Percentiles rank a stretch among this genome's conserved stretches.
These are phyloP conservation scores for Piprites chloris DNA, from an alignment of 2,113 vertebrate species.

Conservation along the genomic window DNA sequence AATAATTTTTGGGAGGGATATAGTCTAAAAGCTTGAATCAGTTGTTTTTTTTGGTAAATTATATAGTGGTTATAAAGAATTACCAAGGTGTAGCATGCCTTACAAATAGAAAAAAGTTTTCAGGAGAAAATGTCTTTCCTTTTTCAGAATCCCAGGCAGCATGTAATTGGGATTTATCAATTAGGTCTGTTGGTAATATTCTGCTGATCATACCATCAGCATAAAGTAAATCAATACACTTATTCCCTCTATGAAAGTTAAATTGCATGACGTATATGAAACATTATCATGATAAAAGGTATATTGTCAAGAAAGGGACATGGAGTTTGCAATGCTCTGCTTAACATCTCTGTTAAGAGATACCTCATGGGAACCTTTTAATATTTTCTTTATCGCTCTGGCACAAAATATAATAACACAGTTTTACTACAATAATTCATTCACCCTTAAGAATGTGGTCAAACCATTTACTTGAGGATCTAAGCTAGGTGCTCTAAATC, in stretches of 20 bases:
- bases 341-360: constrained; percentile 11
- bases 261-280: not conserved
- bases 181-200: not conserved
- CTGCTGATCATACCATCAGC: accelerated
- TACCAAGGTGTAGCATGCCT: not conserved
- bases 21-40: not conserved
- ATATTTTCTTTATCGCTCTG: not conserved
- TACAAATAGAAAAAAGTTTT: not conserved
- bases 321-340: not conserved
- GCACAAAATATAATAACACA: not conserved
- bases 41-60: not conserved
- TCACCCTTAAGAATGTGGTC: not conserved
- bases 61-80: not conserved
- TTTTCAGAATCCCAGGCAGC: not conserved
- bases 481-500: not conserved
- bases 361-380: not conserved
- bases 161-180: not conserved
- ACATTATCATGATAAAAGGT: not conserved
- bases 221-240: constrained; percentile 11
- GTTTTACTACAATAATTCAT: not conserved
- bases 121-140: not conserved
- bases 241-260: not conserved
- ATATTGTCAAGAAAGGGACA: not conserved
- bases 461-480: not conserved
- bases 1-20: not conserved